Evolutionary conservation across 2,888 invertebrate species (phyloP).

Genomic region (Apamea crenata): DNA sequence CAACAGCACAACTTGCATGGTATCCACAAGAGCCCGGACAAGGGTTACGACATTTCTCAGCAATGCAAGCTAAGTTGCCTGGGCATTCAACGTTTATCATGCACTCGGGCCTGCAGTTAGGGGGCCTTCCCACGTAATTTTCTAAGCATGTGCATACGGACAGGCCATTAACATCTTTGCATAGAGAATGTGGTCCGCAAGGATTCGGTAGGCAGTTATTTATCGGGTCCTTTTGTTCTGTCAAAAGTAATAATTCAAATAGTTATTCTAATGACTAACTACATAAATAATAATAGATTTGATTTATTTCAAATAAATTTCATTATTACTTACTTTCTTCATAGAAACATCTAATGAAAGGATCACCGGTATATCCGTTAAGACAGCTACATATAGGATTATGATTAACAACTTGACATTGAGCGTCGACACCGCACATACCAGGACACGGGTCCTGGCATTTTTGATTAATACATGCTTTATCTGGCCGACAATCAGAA

Average conservation of each 20-base stretch:
- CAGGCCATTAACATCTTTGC: conserved; percentile 92
- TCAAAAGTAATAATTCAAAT: conserved; percentile 63
- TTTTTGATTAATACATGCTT: conserved; percentile 94
- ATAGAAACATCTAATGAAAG: conserved; percentile 92
- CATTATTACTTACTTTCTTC: conserved; percentile 91
- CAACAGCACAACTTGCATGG: conserved; percentile 92
- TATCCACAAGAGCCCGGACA: conserved; percentile 94
- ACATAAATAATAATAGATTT: background rate
- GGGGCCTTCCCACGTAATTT: conserved; percentile 94
- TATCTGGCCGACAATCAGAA: conserved; percentile 93
- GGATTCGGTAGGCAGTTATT: conserved; percentile 93
- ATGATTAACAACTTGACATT: conserved; percentile 95
- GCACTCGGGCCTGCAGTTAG: conserved; percentile 94
- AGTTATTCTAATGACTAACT: conserved; percentile 13
- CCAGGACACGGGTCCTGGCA: conserved; percentile 94
- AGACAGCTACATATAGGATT: conserved; percentile 95
- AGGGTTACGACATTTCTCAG: conserved; percentile 93
- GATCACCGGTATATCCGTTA: conserved; percentile 93
- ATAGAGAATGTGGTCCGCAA: conserved; percentile 94
- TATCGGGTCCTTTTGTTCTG: conserved; percentile 85
- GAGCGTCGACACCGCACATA: conserved; percentile 94
- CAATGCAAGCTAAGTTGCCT: conserved; percentile 93
- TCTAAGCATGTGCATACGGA: conserved; percentile 94
- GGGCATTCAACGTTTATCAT: conserved; percentile 93
- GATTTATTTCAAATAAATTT: conserved; percentile 15